Conservation (phyloP, 2,888 invertebrate genomes). For the Catocala sponsa region DNA sequence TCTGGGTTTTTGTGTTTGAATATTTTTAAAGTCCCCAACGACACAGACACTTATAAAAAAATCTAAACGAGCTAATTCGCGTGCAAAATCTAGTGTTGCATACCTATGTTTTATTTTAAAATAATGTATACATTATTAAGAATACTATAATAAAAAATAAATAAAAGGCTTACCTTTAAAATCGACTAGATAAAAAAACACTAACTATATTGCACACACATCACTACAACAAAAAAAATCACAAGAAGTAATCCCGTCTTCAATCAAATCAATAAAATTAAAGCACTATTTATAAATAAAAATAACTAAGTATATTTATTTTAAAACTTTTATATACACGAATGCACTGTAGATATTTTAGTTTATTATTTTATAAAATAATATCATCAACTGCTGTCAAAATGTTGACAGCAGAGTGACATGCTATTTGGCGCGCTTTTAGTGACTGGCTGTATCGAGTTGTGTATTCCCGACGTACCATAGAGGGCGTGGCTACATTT, state of each 20-base stretch:
- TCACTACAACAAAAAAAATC: slow-evolving; percentile 21
- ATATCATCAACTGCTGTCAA: slow-evolving; percentile 41
- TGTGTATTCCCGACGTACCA: slow-evolving; percentile 9
- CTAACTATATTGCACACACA: slow-evolving; percentile 12
- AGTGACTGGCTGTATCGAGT: slow-evolving; percentile 35
- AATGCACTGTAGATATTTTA: too few relatives aligned
- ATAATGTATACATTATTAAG: too few relatives aligned
- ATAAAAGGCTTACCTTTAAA: slow-evolving; percentile 15
- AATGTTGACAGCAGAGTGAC: slow-evolving; percentile 43
- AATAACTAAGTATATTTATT: too few relatives aligned
- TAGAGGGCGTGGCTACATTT: slow-evolving; percentile 31
- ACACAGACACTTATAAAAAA: too few relatives aligned
- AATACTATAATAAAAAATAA: neutral
- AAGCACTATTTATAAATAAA: neutral
- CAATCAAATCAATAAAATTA: neutral
- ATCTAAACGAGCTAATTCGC: too few relatives aligned
- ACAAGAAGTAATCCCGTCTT: neutral
- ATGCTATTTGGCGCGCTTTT: slow-evolving; percentile 42
- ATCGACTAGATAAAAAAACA: slow-evolving; percentile 13
- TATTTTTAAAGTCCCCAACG: too few relatives aligned
- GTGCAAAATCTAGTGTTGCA: too few relatives aligned
- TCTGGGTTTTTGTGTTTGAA: too few relatives aligned
- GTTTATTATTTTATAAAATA: neutral
- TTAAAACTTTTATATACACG: too few relatives aligned
- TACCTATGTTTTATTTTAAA: neutral